phyloP scores from a whole-genome alignment of 2,797 vertebrate species.

The Oreonectes daqikongensis region DNA sequence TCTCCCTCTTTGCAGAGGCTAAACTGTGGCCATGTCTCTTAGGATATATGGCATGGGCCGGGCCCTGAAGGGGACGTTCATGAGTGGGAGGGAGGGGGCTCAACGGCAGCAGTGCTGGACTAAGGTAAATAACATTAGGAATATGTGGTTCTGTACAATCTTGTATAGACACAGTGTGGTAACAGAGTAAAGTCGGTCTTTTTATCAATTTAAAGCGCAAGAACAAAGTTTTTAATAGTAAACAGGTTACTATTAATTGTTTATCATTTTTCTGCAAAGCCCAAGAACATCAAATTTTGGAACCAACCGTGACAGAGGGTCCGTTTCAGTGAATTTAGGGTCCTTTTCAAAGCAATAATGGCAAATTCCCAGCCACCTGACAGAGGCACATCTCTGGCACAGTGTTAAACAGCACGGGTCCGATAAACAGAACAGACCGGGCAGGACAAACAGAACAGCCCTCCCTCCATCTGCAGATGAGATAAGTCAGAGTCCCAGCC shows the following conservation, averaged over 20 bases:
- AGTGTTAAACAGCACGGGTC: constrained; percentile 11
- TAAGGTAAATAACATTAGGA: constrained; percentile 54
- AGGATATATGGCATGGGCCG: constrained; percentile 54
- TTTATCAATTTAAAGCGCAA: background rate
- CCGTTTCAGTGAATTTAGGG: background rate
- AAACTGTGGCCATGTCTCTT: constrained; percentile 60
- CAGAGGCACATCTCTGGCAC: background rate
- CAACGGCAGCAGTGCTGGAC: constrained; percentile 55
- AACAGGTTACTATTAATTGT: too few species aligned
- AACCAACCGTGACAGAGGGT: background rate
- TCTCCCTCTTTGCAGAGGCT: constrained; percentile 62
- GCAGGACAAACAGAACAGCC: constrained; percentile 28
- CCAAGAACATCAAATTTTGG: background rate
- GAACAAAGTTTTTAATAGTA: too few species aligned
- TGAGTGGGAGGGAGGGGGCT: constrained; percentile 18
- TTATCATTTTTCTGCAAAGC: too few species aligned
- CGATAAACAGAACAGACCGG: constrained; percentile 28
- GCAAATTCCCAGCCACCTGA: constrained; percentile 22
- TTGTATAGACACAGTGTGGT: background rate
- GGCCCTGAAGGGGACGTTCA: constrained; percentile 39
- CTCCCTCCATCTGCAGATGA: constrained; percentile 17
- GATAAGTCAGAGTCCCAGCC: constrained; percentile 21
- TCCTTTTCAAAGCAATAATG: constrained; percentile 22
- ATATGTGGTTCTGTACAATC: constrained; percentile 30
- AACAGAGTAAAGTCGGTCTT: background rate